A percentile compares a stretch with the other conserved stretches of the same genome.
These are phyloP conservation scores for Drosophila prolongata DNA, from an alignment of 2,888 invertebrate species.

Conservation along the genomic window DNA sequence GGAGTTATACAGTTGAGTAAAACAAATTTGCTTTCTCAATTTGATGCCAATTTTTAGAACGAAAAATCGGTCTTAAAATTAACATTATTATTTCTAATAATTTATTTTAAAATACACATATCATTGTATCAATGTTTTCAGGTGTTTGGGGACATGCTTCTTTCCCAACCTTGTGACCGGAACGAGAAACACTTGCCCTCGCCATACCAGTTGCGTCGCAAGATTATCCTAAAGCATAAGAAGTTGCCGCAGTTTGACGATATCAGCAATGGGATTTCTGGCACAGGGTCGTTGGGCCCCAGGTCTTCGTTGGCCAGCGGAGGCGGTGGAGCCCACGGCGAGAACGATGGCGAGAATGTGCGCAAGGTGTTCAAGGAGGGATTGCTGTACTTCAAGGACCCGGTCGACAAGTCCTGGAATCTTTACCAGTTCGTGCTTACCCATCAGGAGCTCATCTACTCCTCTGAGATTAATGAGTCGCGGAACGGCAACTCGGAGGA, in stretches of 20 bases:
- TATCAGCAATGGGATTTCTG: slow-evolving; percentile 80
- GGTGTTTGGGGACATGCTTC: slow-evolving; percentile 90
- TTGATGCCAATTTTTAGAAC: no score
- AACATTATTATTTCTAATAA: no score
- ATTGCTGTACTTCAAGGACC: slow-evolving; percentile 94
- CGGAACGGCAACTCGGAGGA: slow-evolving; percentile 87
- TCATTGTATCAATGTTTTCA: slow-evolving; percentile 14
- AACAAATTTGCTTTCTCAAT: no score
- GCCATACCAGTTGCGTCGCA: slow-evolving; percentile 90
- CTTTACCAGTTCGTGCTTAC: slow-evolving; percentile 97
- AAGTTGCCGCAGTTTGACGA: slow-evolving; percentile 96
- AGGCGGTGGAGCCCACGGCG: slow-evolving; percentile 58
- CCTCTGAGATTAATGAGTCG: slow-evolving; percentile 86
- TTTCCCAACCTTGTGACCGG: slow-evolving; percentile 91
- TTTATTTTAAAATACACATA: no score
- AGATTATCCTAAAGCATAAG: slow-evolving; percentile 95
- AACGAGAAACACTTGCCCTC: slow-evolving; percentile 93
- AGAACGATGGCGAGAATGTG: slow-evolving; percentile 89
- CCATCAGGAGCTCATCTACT: slow-evolving; percentile 93
- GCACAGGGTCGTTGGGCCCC: slow-evolving; percentile 56
- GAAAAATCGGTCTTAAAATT: no score
- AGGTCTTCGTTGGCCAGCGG: slow-evolving; percentile 75
- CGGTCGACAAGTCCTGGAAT: slow-evolving; percentile 95
- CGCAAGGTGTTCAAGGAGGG: slow-evolving; percentile 95
- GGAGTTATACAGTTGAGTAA: no score